A percentile compares a stretch with the other conserved stretches of the same genome.
Evolutionary conservation across 1,140 invertebrate species (phyloP).

Genomic region (Dolichoris vasculosae): DNA sequence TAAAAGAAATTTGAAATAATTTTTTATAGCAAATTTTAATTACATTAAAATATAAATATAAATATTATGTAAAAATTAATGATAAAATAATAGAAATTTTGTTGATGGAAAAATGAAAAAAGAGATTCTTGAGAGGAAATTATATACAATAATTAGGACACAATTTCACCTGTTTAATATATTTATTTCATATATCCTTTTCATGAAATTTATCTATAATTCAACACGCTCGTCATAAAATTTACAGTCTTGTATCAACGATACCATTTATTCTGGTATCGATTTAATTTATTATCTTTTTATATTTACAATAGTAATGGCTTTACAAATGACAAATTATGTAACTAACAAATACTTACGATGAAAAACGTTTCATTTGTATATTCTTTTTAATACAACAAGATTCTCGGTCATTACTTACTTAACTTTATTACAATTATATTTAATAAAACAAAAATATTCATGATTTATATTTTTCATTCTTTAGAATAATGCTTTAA

Average conservation of each 20-base stretch:
- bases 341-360: not conserved
- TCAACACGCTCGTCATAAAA: constrained; percentile 32
- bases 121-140: not conserved
- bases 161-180: constrained; percentile 10
- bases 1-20: no score
- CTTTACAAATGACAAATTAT: not conserved
- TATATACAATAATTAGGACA: no score
- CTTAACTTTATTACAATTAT: not conserved
- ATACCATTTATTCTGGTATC: constrained; percentile 10
- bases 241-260: constrained; percentile 46
- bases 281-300: constrained; percentile 11
- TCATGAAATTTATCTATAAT: constrained; percentile 35
- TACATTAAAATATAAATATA: not conserved
- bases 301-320: constrained; percentile 42
- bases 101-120: not conserved
- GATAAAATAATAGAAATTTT: no score
- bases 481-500: constrained; percentile 9
- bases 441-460: not conserved
- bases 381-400: constrained; percentile 26
- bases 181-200: constrained; percentile 39
- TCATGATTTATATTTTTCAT: not conserved
- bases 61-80: not conserved
- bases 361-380: not conserved
- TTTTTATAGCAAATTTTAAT: no score
- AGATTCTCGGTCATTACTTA: not conserved